Conservation (phyloP, 2,888 invertebrate genomes). For the Dryocosmus kuriphilus region DNA sequence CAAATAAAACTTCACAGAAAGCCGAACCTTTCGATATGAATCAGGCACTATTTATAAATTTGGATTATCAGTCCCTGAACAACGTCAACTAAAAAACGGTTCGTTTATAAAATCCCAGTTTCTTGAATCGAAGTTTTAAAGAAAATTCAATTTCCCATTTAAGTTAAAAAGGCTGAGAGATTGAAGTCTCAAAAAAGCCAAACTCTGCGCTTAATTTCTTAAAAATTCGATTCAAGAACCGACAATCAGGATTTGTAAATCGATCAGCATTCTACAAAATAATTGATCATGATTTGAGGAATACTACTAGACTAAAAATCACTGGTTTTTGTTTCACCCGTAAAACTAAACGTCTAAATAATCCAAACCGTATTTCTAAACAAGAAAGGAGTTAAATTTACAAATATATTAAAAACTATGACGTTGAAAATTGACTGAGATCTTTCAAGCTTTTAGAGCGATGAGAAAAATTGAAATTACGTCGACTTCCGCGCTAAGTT, state of each 20-base stretch:
- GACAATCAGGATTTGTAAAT: neutral
- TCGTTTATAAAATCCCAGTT: neutral
- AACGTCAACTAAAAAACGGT: constrained; percentile 3
- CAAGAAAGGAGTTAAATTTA: neutral
- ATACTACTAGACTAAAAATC: constrained; percentile 16
- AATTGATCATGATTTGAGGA: neutral
- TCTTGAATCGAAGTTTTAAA: neutral
- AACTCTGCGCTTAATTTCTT: neutral
- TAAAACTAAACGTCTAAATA: constrained; percentile 20
- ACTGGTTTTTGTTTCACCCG: neutral
- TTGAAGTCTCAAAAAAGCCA: neutral
- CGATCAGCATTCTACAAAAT: neutral
- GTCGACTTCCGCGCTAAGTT: neutral
- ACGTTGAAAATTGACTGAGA: constrained; percentile 22
- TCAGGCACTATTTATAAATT: neutral
- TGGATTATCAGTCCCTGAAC: neutral
- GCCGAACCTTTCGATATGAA: constrained; percentile 5
- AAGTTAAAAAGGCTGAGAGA: neutral
- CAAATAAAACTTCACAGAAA: constrained; percentile 4
- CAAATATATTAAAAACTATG: constrained; percentile 12
- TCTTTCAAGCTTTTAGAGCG: neutral
- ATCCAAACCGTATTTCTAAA: constrained; percentile 2
- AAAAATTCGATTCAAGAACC: neutral
- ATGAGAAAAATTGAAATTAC: neutral
- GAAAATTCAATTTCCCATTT: constrained; percentile 9